Evolutionary conservation across 2,113 vertebrate species (phyloP).

Genomic region (Miniopterus natalensis): DNA sequence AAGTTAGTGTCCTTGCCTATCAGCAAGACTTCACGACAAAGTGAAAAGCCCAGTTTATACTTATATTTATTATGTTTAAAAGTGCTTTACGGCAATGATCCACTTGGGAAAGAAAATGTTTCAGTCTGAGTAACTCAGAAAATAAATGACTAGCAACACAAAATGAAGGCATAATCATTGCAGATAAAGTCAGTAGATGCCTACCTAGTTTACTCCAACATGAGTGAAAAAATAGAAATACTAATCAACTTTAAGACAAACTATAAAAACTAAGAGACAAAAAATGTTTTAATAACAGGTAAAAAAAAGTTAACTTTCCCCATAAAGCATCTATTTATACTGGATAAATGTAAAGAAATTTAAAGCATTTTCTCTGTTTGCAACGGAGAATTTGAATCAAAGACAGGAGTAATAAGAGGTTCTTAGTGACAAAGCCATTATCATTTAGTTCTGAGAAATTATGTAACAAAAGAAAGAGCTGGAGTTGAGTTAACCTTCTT

Average conservation of each 20-base stretch:
- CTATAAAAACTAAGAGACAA: not conserved
- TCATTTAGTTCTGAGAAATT: conserved; percentile 37
- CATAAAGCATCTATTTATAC: not conserved
- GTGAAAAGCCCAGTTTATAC: conserved; percentile 28
- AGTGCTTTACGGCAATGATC: not conserved
- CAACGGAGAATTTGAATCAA: conserved; percentile 38
- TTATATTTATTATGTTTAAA: conserved; percentile 51
- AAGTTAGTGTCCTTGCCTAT: not conserved
- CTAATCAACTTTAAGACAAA: not conserved
- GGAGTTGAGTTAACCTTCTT: conserved; percentile 29
- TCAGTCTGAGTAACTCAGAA: not conserved
- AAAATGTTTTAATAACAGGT: not conserved
- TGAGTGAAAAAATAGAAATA: not conserved
- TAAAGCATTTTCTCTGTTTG: conserved; percentile 30
- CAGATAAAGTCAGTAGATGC: not conserved
- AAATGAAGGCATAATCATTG: not conserved
- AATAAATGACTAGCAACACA: conserved; percentile 27
- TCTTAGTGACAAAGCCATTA: conserved; percentile 12
- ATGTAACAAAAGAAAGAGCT: conserved; percentile 33
- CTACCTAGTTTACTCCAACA: not conserved
- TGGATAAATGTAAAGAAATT: conserved; percentile 20
- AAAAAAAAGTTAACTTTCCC: conserved; percentile 35
- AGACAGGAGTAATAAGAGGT: conserved; percentile 16
- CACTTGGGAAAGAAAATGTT: conserved; percentile 45
- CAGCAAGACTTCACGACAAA: not conserved